These are phyloP conservation scores for Trissonchulus sp. DNA, from an alignment of 2,888 invertebrate genomes.

Conservation along the genomic window DNA sequence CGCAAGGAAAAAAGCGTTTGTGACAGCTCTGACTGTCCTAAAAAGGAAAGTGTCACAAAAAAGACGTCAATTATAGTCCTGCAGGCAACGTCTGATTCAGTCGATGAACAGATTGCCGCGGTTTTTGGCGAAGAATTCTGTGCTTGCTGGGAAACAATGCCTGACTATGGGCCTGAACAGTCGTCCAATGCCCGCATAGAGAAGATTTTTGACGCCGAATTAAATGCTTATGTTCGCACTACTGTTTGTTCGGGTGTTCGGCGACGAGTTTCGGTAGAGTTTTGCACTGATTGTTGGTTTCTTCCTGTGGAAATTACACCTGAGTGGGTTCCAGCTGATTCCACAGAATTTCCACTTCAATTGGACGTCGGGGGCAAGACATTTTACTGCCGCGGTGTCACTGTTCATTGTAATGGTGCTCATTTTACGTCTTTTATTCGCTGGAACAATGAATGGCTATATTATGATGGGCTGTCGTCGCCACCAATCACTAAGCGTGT, in stretches of 20 bases:
- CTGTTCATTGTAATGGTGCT: not conserved
- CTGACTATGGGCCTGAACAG: no score
- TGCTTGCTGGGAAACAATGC: no score
- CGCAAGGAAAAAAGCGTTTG: not conserved
- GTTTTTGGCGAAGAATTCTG: no score
- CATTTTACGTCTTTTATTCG: not conserved
- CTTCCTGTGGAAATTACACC: not conserved
- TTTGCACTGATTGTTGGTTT: not conserved
- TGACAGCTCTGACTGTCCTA: not conserved
- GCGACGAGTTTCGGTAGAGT: no score
- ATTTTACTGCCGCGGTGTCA: not conserved
- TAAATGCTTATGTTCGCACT: no score
- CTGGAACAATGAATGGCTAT: not conserved
- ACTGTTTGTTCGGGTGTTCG: no score
- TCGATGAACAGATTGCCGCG: no score
- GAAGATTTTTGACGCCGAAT: no score
- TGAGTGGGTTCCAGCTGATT: not conserved
- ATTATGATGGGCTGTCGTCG: not conserved
- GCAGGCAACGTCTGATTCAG: no score
- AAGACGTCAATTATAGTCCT: no score
- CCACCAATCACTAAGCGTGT: not conserved
- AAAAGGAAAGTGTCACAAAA: no score
- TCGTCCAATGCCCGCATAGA: no score
- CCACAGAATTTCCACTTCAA: not conserved
- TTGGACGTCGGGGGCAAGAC: not conserved